phyloP scores from a whole-genome alignment of 2,113 vertebrate genomes.

The Anseranas semipalmata region DNA sequence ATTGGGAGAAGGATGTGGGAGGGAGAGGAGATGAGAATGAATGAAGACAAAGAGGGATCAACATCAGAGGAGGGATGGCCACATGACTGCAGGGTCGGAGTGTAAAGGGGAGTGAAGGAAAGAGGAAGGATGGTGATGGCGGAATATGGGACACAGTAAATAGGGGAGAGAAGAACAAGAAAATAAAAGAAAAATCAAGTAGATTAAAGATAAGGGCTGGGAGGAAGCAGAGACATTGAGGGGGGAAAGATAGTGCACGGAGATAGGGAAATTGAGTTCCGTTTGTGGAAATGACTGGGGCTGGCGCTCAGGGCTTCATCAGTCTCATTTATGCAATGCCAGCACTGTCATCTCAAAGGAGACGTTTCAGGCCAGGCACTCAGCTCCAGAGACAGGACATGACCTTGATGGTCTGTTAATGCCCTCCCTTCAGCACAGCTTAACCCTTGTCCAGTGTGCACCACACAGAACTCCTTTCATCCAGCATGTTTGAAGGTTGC shows the following conservation, averaged over 20 bases:
- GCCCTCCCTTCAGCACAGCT: neutral
- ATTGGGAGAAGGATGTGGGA: slow-evolving; percentile 2
- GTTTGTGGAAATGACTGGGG: neutral
- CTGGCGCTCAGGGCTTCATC: neutral
- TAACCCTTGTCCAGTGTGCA: neutral
- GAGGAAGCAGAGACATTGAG: neutral
- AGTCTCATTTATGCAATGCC: neutral
- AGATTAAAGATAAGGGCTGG: neutral
- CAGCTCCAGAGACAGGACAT: neutral
- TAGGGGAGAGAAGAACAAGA: neutral
- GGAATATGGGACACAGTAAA: neutral
- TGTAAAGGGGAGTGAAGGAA: neutral
- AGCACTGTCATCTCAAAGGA: neutral
- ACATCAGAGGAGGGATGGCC: neutral
- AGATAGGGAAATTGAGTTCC: neutral
- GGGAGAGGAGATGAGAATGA: neutral
- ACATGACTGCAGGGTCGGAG: accelerated
- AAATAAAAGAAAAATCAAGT: neutral
- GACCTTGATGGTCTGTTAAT: neutral
- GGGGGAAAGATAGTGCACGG: neutral
- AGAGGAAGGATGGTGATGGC: neutral
- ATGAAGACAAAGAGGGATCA: neutral
- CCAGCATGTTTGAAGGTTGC: neutral
- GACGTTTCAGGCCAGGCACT: neutral
- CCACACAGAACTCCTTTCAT: neutral